A percentile compares a stretch with the other conserved stretches of the same genome.
Conservation (phyloP, 2,797 vertebrate species). For the Cynopterus sphinx region DNA sequence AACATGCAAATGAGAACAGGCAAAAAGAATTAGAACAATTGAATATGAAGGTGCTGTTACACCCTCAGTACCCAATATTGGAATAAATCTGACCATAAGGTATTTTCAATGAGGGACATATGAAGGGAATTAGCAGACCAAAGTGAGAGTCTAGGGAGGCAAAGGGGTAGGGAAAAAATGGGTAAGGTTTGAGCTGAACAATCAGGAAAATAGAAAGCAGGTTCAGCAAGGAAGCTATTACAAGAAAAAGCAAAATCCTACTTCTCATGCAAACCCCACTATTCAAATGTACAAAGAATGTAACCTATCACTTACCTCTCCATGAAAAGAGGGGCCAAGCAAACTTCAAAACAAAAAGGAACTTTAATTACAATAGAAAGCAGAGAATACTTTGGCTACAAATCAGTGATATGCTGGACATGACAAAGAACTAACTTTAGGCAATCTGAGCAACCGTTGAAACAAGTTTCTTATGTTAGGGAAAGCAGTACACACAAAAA, state of each 20-base stretch:
- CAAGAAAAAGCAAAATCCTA: slow-evolving; percentile 43
- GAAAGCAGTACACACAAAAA: neutral
- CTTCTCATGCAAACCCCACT: slow-evolving; percentile 73
- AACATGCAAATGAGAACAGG: slow-evolving; percentile 60
- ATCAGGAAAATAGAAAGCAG: slow-evolving; percentile 51
- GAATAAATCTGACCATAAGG: slow-evolving; percentile 35
- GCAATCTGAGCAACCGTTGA: neutral
- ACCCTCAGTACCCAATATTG: neutral
- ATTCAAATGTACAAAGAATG: slow-evolving; percentile 74
- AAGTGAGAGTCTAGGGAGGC: slow-evolving; percentile 19
- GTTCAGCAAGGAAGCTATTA: slow-evolving; percentile 30
- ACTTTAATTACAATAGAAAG: slow-evolving; percentile 71
- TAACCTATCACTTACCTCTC: slow-evolving; percentile 77
- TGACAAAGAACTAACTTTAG: neutral
- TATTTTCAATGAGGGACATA: slow-evolving; percentile 35
- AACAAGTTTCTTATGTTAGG: neutral
- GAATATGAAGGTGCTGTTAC: neutral
- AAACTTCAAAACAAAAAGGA: slow-evolving; percentile 80
- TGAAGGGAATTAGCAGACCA: slow-evolving; percentile 36
- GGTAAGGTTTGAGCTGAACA: slow-evolving; percentile 39
- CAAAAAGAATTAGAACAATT: slow-evolving; percentile 32
- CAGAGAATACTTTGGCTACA: slow-evolving; percentile 26
- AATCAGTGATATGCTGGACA: neutral
- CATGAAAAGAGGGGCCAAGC: slow-evolving; percentile 71
- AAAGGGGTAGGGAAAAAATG: slow-evolving; percentile 40